Evolutionary conservation across 2,113 vertebrate genomes (phyloP), one percentile per base, ranked within the genome.

Genomic region (Lamprotornis superbus): DNA sequence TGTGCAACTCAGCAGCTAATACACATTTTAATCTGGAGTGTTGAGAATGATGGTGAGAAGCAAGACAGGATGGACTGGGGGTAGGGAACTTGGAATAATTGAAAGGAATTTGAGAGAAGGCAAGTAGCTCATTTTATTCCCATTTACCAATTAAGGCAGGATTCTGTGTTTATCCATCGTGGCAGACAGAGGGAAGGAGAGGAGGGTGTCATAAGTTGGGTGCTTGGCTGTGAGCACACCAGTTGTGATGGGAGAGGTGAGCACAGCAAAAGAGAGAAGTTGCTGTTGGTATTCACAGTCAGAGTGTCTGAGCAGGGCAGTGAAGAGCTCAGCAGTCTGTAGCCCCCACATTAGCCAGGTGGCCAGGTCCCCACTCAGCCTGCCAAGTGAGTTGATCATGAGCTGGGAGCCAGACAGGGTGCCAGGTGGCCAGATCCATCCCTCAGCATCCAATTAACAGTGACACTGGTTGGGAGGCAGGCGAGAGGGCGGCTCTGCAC

Each of bases 371-470:
- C 83, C 92, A 33, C 94, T 87, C 33, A 85, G 94, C 42, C 94
- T 97, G 96, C 94, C 94, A 78, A 87, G 82, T 0, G 67, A 87
- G 87, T 27, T 39, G 92, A 28, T 94, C 11, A 28, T 65, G 90
- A 85, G 83, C 93, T 75, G 5, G 9, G 52, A 94, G 96, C 88
- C 95, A 97, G 96, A 94, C 93, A 94, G 94, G n/a, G 69, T 82
- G 96, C 96, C 97, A 97, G 96, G 94, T 97, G 97, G 96, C 87
- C 95, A 96, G 84, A 81, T 89, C 95, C 89, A 63, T 71, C 94
- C 7, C 79, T 67, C 82, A 17, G 73, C 89, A 93, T 87, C 96
- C 95, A 94, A 95, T 97, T 97, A 97, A 65, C 89, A 31, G 0
- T 15, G 87, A 40, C 89, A 79, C 88, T 89, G 93, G 19, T 50